Percentiles rank a stretch among this genome's conserved stretches.
phyloP scores from a whole-genome alignment of 2,113 vertebrate genomes.

The Phrynocephalus versicolor region DNA sequence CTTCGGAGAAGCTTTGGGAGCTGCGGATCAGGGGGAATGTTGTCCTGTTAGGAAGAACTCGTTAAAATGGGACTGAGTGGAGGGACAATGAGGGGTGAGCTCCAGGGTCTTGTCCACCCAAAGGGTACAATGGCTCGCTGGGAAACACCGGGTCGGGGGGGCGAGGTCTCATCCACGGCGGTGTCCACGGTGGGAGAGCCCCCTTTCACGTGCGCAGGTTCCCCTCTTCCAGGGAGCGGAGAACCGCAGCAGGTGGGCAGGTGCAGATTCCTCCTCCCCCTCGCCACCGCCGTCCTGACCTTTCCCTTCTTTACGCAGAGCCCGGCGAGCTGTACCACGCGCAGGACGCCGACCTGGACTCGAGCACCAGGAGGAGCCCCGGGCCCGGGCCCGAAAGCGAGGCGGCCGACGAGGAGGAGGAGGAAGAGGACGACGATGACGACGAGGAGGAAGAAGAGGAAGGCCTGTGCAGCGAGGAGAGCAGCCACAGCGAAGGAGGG shows the following conservation, averaged over 20 bases:
- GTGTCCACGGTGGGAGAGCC: background rate
- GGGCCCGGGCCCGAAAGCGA: constrained; percentile 76
- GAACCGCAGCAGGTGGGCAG: background rate
- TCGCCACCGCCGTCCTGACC: background rate
- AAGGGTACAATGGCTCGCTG: too few species aligned
- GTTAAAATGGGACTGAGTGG: too few species aligned
- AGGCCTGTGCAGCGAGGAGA: constrained; percentile 83
- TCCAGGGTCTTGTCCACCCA: too few species aligned
- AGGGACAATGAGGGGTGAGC: too few species aligned
- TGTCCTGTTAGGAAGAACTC: too few species aligned
- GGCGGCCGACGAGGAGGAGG: constrained; percentile 63
- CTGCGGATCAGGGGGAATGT: too few species aligned
- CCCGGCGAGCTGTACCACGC: constrained; percentile 78
- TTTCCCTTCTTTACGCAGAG: constrained; percentile 64
- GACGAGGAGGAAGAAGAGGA: constrained; percentile 69
- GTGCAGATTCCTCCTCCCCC: too few species aligned
- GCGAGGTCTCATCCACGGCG: background rate
- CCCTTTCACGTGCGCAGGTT: background rate
- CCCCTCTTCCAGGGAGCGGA: background rate
- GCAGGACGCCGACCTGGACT: constrained; percentile 73
- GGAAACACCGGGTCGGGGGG: background rate
- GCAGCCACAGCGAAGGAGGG: constrained; percentile 68
- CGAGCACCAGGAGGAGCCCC: constrained; percentile 66
- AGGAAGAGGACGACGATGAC: constrained; percentile 80
- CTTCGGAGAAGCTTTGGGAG: too few species aligned